Evolutionary conservation across 2,888 invertebrate species (phyloP), one percentile per base, ranked within the genome.

Genomic region (Neocrepidodera transversa): DNA sequence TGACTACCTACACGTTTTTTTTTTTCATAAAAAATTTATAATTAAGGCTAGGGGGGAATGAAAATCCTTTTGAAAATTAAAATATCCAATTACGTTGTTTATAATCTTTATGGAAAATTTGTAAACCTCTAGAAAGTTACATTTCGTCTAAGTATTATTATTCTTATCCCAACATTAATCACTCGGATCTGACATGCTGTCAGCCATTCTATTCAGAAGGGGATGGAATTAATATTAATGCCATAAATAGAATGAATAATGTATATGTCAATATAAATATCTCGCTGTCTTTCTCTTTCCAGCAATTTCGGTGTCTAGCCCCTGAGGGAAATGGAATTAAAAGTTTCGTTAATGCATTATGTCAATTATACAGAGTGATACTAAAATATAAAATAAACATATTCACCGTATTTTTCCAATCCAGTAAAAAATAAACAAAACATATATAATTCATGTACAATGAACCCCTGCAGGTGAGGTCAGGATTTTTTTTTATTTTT

Each of bases 391-490:
- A n/a, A n/a, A n/a, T n/a, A n/a, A n/a, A n/a, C n/a, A n/a, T n/a
- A n/a, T n/a, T n/a, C n/a, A n/a, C n/a, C n/a, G n/a, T n/a, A n/a
- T n/a, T n/a, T n/a, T n/a, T n/a, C n/a, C n/a, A n/a, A n/a, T n/a
- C n/a, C n/a, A n/a, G n/a, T n/a, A 3, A 53, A 66, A 65, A 60
- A 64, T 53, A 64, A 68, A 66, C 62, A 65, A 67, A 63, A 58
- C 62, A 60, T 62, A 63, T 59, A 61, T 63, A 63, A 68, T 71
- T 58, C 57, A 67, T 62, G 69, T 67, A 68, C 69, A 66, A 68
- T 68, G 69, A 71, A 68, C 68, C 68, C 65, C 66, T 66, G 64
- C 64, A 67, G 67, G 66, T 62, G 60, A 67, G 65, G 62, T 36
- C 43, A 13, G 18, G 32, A 38, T 26, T 70, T 71, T 72, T 67